Conservation (phyloP, 2,888 invertebrate species). For the Diadegma fenestrale region DNA sequence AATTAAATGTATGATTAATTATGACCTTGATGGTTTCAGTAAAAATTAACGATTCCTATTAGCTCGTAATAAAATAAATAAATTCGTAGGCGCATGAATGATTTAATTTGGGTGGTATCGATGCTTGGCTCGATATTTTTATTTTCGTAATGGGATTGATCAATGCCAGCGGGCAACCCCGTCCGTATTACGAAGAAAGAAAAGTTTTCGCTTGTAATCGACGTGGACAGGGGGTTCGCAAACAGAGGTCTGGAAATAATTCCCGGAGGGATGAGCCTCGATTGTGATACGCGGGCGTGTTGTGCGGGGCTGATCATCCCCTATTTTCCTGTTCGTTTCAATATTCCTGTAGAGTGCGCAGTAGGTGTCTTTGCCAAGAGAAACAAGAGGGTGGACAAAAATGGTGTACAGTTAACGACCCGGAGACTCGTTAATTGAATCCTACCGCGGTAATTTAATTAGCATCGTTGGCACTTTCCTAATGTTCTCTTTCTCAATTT, state of each 20-base stretch:
- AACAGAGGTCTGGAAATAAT: background rate
- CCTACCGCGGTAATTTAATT: slow-evolving; percentile 69
- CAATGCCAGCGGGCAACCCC: slow-evolving; percentile 9
- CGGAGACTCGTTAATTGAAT: slow-evolving; percentile 68
- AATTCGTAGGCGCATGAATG: background rate
- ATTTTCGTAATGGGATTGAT: background rate
- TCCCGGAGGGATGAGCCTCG: slow-evolving; percentile 4
- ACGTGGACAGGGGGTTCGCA: background rate
- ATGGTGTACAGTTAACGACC: slow-evolving; percentile 18
- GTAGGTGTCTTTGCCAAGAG: slow-evolving; percentile 50
- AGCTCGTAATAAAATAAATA: background rate
- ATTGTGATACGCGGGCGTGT: background rate
- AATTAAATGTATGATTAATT: background rate
- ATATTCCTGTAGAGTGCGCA: slow-evolving; percentile 29
- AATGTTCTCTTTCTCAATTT: slow-evolving; percentile 50
- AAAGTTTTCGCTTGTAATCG: slow-evolving; percentile 3
- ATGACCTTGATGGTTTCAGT: background rate
- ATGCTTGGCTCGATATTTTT: background rate
- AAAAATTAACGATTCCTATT: background rate
- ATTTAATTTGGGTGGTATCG: background rate
- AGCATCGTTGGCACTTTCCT: slow-evolving; percentile 66
- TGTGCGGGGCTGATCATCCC: slow-evolving; percentile 1
- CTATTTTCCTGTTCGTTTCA: slow-evolving; percentile 5
- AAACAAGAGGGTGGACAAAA: slow-evolving; percentile 32
- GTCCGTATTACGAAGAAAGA: background rate